These are phyloP conservation scores for Trididemnum miniatum DNA, from an alignment of 23 tunicate genomes.

Conservation along the genomic window DNA sequence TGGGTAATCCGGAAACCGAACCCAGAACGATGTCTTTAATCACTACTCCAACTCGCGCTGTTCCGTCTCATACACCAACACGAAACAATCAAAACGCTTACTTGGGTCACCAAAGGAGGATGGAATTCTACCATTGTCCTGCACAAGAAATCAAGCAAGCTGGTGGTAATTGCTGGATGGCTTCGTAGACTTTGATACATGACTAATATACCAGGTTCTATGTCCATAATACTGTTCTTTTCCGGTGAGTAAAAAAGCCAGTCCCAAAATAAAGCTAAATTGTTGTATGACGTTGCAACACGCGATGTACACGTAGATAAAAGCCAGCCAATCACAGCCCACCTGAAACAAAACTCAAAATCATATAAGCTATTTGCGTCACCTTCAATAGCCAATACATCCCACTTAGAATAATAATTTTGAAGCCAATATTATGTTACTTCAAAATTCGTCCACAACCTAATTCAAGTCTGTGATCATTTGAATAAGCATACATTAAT, in stretches of 20 bases:
- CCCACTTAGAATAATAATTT: too few species aligned
- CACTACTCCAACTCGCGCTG: too few species aligned
- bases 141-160: conserved; percentile 78
- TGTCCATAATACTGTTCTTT: conserved; percentile 89
- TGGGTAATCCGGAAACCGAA: too few species aligned
- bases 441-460: too few species aligned
- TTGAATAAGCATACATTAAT: too few species aligned
- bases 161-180: conserved; percentile 82
- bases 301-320: conserved; percentile 79
- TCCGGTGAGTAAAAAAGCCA: conserved; percentile 86
- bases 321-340: conserved; percentile 92
- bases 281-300: conserved; percentile 67
- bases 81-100: conserved; percentile 8
- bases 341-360: conserved; percentile 28
- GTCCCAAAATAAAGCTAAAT: conserved; percentile 85
- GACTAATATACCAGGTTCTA: conserved; percentile 84
- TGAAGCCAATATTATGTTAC: too few species aligned
- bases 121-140: conserved; percentile 78
- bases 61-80: neutral
- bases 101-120: conserved; percentile 66
- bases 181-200: conserved; percentile 78
- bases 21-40: too few species aligned
- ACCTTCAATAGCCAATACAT: too few species aligned
- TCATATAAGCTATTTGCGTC: too few species aligned
- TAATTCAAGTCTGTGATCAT: too few species aligned